A percentile compares a stretch with the other conserved stretches of the same genome.
phyloP scores from a whole-genome alignment of 2,797 vertebrate genomes.

The Natrix natrix region DNA sequence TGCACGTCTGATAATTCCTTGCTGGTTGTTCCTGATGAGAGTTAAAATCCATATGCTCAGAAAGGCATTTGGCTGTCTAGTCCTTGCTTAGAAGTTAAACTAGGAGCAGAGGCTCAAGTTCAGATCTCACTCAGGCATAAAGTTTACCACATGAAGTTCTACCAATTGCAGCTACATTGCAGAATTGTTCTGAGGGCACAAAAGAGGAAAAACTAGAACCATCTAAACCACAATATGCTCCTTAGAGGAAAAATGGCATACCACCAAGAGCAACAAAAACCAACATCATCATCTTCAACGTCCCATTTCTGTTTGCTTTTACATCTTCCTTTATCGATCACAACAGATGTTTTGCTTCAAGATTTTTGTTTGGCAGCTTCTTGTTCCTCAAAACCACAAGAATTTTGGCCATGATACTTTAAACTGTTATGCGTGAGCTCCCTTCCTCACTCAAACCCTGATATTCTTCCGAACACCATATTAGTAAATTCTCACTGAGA shows the following conservation, averaged over 20 bases:
- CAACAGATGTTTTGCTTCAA: constrained; percentile 6
- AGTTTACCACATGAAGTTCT: not conserved
- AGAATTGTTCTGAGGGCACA: not conserved
- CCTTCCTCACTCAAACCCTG: not conserved
- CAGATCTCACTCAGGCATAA: not conserved
- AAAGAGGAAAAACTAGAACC: not conserved
- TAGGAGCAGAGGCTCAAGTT: not conserved
- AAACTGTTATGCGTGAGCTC: not conserved
- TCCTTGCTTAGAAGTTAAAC: not conserved
- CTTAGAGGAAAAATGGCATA: not conserved
- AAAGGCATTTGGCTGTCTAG: not conserved
- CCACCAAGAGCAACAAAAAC: not conserved
- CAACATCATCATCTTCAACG: too few relatives aligned
- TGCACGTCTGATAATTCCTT: not conserved
- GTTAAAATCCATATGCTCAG: not conserved
- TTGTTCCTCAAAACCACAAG: not conserved
- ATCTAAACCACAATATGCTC: not conserved
- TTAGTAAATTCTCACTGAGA: not conserved
- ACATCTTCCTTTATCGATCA: not conserved
- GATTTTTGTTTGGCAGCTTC: not conserved
- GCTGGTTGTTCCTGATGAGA: not conserved
- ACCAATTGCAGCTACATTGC: not conserved
- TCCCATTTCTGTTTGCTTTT: not conserved
- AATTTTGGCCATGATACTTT: not conserved
- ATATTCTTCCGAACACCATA: not conserved